phyloP scores from a whole-genome alignment of 1,140 invertebrate species.

The Drosophila eugracilis region DNA sequence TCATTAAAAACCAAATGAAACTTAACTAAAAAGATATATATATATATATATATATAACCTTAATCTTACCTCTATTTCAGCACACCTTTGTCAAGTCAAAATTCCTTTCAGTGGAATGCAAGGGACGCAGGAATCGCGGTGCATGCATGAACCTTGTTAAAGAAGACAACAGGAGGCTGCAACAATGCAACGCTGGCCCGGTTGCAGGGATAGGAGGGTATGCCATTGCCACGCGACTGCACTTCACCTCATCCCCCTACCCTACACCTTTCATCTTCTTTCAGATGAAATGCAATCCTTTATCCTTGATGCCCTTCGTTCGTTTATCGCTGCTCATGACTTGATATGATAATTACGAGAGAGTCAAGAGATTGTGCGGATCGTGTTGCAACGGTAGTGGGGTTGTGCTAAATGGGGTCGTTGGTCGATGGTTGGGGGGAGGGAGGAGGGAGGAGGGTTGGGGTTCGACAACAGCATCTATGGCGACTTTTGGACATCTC shows the following conservation, averaged over 20 bases:
- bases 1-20: no score
- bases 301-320: constrained; percentile 1
- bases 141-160: not conserved
- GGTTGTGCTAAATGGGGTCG: not conserved
- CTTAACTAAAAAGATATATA: no score
- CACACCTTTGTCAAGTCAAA: no score
- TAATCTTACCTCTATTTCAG: not conserved
- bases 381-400: constrained; percentile 14
- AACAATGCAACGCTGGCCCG: constrained; percentile 10
- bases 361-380: constrained; percentile 15
- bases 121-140: not conserved
- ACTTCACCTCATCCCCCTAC: not conserved
- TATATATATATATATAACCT: no score
- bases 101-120: not conserved
- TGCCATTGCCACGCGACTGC: constrained; percentile 30
- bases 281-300: constrained; percentile 51
- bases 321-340: constrained; percentile 3
- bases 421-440: no score
- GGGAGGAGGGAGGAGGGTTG: no score
- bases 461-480: no score
- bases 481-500: not conserved
- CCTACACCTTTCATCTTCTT: not conserved
- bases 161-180: constrained; percentile 4
- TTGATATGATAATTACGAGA: constrained; percentile 75
- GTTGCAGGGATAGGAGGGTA: constrained; percentile 4